Percentiles rank a stretch among this genome's conserved stretches.
phyloP scores from a whole-genome alignment of 2,888 invertebrate genomes.

The Ganaspis brasiliensis region DNA sequence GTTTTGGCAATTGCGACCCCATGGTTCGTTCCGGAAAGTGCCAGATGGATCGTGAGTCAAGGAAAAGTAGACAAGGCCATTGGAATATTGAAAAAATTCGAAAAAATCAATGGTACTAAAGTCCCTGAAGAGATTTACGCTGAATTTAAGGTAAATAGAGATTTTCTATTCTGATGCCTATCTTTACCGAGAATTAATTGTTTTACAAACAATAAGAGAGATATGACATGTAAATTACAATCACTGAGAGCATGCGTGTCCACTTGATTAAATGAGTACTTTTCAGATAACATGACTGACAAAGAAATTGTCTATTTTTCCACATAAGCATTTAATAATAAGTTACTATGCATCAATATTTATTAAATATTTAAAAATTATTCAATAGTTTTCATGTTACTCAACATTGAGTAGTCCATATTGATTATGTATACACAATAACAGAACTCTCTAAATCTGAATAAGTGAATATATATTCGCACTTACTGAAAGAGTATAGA shows the following conservation, averaged over 20 bases:
- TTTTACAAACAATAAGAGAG: not conserved
- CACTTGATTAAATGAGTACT: not conserved
- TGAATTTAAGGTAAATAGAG: constrained; percentile 86
- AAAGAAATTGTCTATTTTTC: no score
- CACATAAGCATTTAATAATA: no score
- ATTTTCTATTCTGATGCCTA: not conserved
- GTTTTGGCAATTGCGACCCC: constrained; percentile 87
- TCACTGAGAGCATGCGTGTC: not conserved
- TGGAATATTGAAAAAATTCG: constrained; percentile 89
- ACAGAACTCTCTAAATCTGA: no score
- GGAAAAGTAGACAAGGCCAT: constrained; percentile 91
- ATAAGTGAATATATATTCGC: no score
- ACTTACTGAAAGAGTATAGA: no score
- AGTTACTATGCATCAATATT: no score
- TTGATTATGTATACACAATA: no score
- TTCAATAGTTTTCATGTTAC: no score
- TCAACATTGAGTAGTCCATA: no score
- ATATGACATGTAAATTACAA: not conserved
- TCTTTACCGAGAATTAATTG: not conserved
- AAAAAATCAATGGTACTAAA: constrained; percentile 88
- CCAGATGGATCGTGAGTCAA: constrained; percentile 93
- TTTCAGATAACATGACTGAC: not conserved
- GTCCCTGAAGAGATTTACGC: constrained; percentile 88
- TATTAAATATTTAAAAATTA: no score
- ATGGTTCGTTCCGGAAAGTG: constrained; percentile 91